These are phyloP conservation scores for Rhinichthys klamathensis DNA, from an alignment of 2,113 vertebrate species.

Conservation along the genomic window DNA sequence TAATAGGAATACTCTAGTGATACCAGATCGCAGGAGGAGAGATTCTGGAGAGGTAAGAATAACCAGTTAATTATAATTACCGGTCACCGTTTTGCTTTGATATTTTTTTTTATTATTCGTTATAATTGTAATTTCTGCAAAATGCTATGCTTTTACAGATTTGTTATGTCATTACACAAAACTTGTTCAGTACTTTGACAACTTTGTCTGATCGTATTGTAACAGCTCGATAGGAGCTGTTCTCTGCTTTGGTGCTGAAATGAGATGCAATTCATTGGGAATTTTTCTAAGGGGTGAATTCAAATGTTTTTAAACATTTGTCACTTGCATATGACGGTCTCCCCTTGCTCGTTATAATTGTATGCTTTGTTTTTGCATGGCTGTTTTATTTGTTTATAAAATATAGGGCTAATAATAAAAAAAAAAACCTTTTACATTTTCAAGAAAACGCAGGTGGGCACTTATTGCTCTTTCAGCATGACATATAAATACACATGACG, in stretches of 20 bases:
- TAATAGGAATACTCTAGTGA: constrained; percentile 69
- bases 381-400: not conserved
- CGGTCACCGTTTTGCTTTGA: constrained; percentile 48
- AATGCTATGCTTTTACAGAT: no score
- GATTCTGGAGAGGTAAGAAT: constrained; percentile 64
- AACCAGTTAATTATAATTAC: no score
- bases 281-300: no score
- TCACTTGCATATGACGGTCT: not conserved
- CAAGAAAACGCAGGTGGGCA: no score
- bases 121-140: no score
- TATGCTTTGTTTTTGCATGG: not conserved
- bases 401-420: not conserved
- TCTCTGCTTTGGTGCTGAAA: constrained; percentile 49
- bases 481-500: not conserved
- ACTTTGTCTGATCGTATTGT: no score
- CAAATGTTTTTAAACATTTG: not conserved
- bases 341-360: not conserved
- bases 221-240: not conserved
- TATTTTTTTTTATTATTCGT: no score
- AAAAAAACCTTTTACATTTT: no score
- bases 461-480: not conserved
- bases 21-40: constrained; percentile 63
- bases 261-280: no score
- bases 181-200: no score
- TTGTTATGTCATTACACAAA: no score